Evolutionary conservation across 2,797 vertebrate genomes (phyloP).

Genomic region (Pelochelys cantorii): DNA sequence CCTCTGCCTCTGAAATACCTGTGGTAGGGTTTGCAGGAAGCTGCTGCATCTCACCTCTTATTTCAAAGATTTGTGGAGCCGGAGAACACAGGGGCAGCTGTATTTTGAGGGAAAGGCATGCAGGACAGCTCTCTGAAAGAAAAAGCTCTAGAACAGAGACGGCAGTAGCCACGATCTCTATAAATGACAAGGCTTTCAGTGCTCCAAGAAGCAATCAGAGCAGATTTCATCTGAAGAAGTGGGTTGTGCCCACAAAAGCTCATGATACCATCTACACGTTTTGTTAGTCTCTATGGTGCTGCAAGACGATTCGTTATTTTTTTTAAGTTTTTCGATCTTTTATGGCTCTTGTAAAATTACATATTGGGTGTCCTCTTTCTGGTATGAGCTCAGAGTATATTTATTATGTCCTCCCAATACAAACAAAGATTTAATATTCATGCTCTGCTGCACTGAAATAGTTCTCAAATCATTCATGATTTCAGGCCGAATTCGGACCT

Average conservation of each 20-base stretch:
- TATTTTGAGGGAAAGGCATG: background rate
- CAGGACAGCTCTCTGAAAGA: background rate
- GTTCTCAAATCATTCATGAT: background rate
- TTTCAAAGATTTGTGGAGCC: constrained; percentile 15
- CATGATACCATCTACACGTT: too few relatives aligned
- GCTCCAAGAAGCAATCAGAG: background rate
- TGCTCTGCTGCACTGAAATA: background rate
- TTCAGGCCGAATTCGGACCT: too few relatives aligned
- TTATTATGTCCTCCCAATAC: background rate
- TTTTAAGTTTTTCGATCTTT: background rate
- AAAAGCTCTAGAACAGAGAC: background rate
- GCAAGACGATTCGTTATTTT: too few relatives aligned
- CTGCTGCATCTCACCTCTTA: constrained; percentile 24
- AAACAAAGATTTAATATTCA: background rate
- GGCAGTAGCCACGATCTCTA: background rate
- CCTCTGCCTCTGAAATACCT: background rate
- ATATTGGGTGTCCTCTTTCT: background rate
- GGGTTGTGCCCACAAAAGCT: too few relatives aligned
- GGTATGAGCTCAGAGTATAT: background rate
- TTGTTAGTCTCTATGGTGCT: too few relatives aligned
- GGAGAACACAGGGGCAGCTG: background rate
- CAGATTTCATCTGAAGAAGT: background rate
- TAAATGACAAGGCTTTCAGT: background rate
- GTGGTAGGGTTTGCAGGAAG: constrained; percentile 8
- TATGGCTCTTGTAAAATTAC: background rate